Evolutionary conservation across 2,797 vertebrate species (phyloP).

Genomic region (Trichosurus vulpecula): DNA sequence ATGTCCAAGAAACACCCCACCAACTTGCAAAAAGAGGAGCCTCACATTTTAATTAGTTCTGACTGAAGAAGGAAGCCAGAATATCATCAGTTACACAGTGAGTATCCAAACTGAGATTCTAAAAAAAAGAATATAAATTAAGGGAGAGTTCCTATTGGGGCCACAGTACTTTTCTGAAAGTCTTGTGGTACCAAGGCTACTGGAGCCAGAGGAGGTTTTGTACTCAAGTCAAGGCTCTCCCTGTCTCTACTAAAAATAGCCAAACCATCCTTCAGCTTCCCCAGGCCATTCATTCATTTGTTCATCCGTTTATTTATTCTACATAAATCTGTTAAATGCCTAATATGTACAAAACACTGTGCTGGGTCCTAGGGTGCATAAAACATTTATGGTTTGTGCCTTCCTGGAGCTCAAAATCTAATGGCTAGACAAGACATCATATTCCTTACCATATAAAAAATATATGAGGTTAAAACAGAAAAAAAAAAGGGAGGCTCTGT

Average conservation of each 20-base stretch:
- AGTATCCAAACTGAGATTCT: slow-evolving; percentile 56
- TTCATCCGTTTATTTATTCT: not conserved
- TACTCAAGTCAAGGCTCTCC: not conserved
- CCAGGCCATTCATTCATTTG: not conserved
- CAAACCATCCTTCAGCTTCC: rapidly evolving
- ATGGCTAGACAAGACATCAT: not conserved
- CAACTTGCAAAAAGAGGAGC: slow-evolving; percentile 55
- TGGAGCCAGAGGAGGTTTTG: not conserved
- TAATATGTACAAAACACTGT: not conserved
- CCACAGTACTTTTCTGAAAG: not conserved
- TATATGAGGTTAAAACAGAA: not conserved
- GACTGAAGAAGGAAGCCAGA: slow-evolving; percentile 32
- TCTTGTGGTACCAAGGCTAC: not conserved
- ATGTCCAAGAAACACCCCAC: slow-evolving; percentile 75
- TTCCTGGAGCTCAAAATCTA: not conserved
- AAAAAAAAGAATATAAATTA: slow-evolving; percentile 49
- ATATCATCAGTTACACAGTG: slow-evolving; percentile 44
- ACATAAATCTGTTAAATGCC: not conserved
- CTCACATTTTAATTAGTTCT: slow-evolving; percentile 71
- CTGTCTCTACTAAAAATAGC: not conserved
- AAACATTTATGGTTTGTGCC: not conserved
- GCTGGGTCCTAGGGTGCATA: not conserved
- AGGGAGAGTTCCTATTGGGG: slow-evolving; percentile 11
- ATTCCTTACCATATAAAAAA: not conserved
- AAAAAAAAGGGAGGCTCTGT: not conserved